Evolutionary conservation across 1,140 invertebrate genomes (phyloP).

Genomic region (Bombus pascuorum): DNA sequence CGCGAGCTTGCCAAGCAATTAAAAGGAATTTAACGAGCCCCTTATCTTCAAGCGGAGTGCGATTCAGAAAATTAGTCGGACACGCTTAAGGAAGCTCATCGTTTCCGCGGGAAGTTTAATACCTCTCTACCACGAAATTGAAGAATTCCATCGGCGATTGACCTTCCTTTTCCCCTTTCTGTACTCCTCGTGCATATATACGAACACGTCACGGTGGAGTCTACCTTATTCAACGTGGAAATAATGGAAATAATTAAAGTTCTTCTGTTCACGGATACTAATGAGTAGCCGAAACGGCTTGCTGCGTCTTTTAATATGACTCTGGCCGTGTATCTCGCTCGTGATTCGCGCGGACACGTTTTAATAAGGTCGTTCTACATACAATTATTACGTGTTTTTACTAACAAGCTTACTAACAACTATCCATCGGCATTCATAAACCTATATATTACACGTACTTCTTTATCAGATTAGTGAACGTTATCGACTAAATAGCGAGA

Average conservation of each 20-base stretch:
- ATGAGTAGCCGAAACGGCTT: conserved; percentile 57
- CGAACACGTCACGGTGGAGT: conserved; percentile 45
- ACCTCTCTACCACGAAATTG: conserved; percentile 62
- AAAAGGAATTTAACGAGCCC: conserved; percentile 62
- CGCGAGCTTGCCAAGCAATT: conserved; percentile 52
- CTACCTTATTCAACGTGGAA: conserved; percentile 50
- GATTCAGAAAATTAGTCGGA: conserved; percentile 66
- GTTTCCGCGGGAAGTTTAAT: conserved; percentile 63
- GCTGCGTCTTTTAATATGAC: conserved; percentile 56
- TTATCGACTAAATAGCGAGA: neutral
- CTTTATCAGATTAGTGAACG: too few species aligned
- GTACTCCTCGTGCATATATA: neutral
- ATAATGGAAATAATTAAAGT: conserved; percentile 63
- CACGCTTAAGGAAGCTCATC: conserved; percentile 67
- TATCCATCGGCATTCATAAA: neutral
- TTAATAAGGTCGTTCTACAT: conserved; percentile 48
- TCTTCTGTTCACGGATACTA: conserved; percentile 53
- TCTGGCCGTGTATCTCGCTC: neutral
- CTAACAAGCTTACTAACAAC: neutral
- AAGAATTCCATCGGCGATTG: conserved; percentile 61
- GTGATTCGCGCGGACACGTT: neutral
- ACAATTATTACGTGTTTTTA: conserved; percentile 22
- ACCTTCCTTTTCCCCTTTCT: neutral
- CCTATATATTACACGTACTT: too few species aligned
- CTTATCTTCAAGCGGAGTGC: conserved; percentile 53